phyloP scores from a whole-genome alignment of 2,797 vertebrate species.

The Cuculus canorus region DNA sequence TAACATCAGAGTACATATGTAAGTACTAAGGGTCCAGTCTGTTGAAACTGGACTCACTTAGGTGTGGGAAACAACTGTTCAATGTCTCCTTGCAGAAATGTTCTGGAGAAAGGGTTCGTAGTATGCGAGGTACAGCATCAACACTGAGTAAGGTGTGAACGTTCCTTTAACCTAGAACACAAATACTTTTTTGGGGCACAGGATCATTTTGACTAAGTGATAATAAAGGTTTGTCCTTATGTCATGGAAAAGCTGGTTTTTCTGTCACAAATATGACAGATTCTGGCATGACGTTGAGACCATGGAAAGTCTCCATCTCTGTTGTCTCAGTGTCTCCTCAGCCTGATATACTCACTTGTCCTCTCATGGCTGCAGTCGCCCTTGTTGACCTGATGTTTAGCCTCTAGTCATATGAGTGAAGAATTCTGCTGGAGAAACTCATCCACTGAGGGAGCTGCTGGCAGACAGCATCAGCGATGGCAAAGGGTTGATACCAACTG shows the following conservation, averaged over 20 bases:
- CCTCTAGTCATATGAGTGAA: background rate
- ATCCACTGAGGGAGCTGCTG: background rate
- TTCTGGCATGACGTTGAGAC: background rate
- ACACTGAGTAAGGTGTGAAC: background rate
- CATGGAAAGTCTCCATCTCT: background rate
- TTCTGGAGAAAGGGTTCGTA: background rate
- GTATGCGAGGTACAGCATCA: background rate
- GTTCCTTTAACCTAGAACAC: background rate
- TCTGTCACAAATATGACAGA: background rate
- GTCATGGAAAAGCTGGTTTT: background rate
- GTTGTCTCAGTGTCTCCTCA: background rate
- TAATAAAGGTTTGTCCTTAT: background rate
- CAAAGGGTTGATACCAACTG: background rate
- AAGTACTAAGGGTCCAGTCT: background rate
- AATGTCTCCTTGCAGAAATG: background rate
- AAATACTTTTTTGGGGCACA: background rate
- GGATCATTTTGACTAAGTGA: background rate
- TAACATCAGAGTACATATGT: background rate
- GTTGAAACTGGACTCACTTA: background rate
- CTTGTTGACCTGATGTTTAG: background rate
- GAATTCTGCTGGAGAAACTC: background rate
- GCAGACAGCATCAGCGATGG: background rate
- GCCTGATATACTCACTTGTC: fast-evolving
- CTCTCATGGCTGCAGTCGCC: background rate
- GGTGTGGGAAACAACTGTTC: background rate